Evolutionary conservation across 2,888 invertebrate genomes (phyloP), one percentile per base, ranked within the genome.

Genomic region (Drosophila ezoana): DNA sequence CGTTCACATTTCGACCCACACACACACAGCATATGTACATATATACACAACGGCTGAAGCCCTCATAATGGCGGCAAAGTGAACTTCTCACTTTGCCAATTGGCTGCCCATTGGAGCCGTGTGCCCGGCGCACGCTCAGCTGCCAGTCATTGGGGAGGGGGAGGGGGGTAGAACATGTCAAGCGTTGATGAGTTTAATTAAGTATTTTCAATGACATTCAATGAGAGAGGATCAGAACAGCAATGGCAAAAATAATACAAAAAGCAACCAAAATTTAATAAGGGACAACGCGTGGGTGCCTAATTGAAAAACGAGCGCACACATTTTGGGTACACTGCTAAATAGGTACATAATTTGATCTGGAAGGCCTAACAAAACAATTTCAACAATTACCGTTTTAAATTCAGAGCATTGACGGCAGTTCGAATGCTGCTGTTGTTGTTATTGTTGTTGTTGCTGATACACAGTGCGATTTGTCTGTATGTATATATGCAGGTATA

Each of bases 161-260:
- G 4, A 10, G 35, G 11, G 40, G 54, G 58, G 32, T 64, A 64
- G 59, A 58, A 64, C 72, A 72, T 76, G 84, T 88, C 81, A 83
- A 80, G 81, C 87, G 84, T 71, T 88, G 81, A 88, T 87, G 81
- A 85, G 83, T 88, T 83, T 83, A 85, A 85, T 83, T 83, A 85
- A 81, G 86, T 87, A 85, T 79, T 87, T 81, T 76, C 88, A 87
- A 81, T 81, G 83, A 72, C 79, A 76, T 72, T 66, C 88, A 76
- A 79, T 76, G 66, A 64, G 66, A 14, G 44, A 49, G 58, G 59
- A 68, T 59, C 67, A 61, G 58, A n/a, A 23, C 49, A 28, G 13
- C 33, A n/a, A 23, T 49, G 37, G 23, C 51, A 37, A 32, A 63
- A 44, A 51, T 33, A 56, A 37, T 40, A 28, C 23, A 28, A 28